These are phyloP conservation scores for Nerophis ophidion DNA, from an alignment of 2,113 vertebrate genomes.

Conservation along the genomic window DNA sequence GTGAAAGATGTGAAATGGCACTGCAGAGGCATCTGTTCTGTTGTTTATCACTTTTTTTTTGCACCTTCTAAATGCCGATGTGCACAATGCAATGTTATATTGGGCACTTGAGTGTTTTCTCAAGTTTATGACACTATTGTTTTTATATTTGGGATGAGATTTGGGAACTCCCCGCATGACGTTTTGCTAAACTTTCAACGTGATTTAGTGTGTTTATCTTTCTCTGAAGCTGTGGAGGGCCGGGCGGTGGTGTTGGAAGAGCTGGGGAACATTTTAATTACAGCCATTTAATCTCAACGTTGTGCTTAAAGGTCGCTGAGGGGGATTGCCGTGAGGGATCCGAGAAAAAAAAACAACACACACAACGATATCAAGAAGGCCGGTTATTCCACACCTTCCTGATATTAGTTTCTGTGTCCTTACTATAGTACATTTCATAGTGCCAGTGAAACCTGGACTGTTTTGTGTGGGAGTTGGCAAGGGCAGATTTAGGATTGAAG, in stretches of 20 bases:
- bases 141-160: conserved; percentile 32
- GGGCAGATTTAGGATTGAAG: no score
- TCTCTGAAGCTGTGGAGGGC: conserved; percentile 23
- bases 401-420: not conserved
- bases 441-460: not conserved
- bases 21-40: conserved; percentile 12
- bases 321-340: conserved; percentile 35
- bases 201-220: conserved; percentile 52
- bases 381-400: conserved; percentile 23
- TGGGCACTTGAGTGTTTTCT: conserved; percentile 21
- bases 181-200: conserved; percentile 27
- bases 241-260: conserved; percentile 17
- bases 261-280: conserved; percentile 60
- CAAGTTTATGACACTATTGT: conserved; percentile 27
- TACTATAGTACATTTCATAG: conserved; percentile 8
- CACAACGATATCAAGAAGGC: conserved; percentile 18
- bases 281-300: conserved; percentile 61
- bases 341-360: conserved; percentile 23
- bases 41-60: conserved; percentile 32
- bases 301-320: conserved; percentile 50
- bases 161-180: conserved; percentile 19
- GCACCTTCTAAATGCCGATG: conserved; percentile 15
- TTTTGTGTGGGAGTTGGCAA: no score
- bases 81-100: conserved; percentile 25
- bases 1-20: conserved; percentile 28